Evolutionary conservation across 2,797 vertebrate species (phyloP), one percentile per base, ranked within the genome.

Genomic region (Pteronotus mesoamericanus): DNA sequence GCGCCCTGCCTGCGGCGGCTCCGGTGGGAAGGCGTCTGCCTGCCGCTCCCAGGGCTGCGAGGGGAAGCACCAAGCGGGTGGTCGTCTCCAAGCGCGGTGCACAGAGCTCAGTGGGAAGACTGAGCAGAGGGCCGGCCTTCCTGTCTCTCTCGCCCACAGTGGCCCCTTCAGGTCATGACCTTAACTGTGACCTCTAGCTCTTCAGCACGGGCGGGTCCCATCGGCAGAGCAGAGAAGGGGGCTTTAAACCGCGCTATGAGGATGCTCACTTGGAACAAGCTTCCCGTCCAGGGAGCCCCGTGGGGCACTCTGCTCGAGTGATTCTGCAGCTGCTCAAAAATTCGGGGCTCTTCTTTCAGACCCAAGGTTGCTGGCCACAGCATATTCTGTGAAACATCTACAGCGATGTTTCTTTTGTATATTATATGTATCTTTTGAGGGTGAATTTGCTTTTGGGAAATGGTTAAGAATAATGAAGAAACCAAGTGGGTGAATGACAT

Each of bases 271-370:
- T n/a, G 5, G 48, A 89, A 64, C 26, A 9, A 44, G 89, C 57
- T 51, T 69, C 39, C 46, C 55, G 12, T 64, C 37, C 22, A 44
- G 59, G 37, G 3, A 24, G 57, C 53, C 37, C 9, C 0, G 1
- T 3, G 2, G 34, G 32, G 16, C 0, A 16, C 46, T 3, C 3
- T 0, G 0, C 29, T 34, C 15, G 39, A 21, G 2, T 46, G 68
- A 59, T 53, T 79, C 19, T 6, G 3, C 51, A 42, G 21, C 44
- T 75, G 29, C 59, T 91, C n/a, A 42, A 42, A 61, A 66, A 18
- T n/a, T 55, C 22, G 8, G 39, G 42, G 18, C 39, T n/a, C 16
- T 29, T 42, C 19, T 39, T 19, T 34, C 5, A 61, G 37, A 93
- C 53, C n/a, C 34, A 66, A 85, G 37, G 78, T 59, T 4, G 11